Percentiles rank a stretch among this genome's conserved stretches.
phyloP scores from a whole-genome alignment of 2,113 vertebrate species.

The Apodemus speciosus region DNA sequence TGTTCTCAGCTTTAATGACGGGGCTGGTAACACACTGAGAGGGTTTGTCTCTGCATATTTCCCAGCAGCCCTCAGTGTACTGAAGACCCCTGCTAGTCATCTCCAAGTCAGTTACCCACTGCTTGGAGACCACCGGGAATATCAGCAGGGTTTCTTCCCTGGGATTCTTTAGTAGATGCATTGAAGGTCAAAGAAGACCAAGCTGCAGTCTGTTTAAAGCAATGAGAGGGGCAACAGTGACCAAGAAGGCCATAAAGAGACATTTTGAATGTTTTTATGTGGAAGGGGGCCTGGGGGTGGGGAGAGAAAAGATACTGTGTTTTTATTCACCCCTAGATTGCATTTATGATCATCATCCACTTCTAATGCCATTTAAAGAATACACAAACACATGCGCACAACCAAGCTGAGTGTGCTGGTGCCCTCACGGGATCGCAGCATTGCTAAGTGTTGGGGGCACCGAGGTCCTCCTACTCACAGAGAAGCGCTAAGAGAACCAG shows the following conservation, averaged over 20 bases:
- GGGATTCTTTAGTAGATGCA: not conserved
- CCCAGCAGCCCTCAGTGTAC: not conserved
- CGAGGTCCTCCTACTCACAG: not conserved
- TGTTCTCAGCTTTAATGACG: not conserved
- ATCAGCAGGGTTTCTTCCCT: not conserved
- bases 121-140: not conserved
- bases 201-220: not conserved
- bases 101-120: too few species aligned
- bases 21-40: not conserved
- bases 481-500: not conserved
- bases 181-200: not conserved
- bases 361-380: not conserved
- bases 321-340: not conserved
- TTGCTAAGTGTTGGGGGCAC: not conserved
- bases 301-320: not conserved
- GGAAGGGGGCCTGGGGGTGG: not conserved
- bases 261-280: not conserved
- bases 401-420: not conserved
- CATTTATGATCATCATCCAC: not conserved
- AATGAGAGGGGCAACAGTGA: not conserved
- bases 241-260: not conserved
- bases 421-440: not conserved
- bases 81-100: not conserved
- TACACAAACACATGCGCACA: not conserved
- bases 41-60: not conserved